phyloP scores from a whole-genome alignment of 2,888 invertebrate genomes.

The Buathra laborator region DNA sequence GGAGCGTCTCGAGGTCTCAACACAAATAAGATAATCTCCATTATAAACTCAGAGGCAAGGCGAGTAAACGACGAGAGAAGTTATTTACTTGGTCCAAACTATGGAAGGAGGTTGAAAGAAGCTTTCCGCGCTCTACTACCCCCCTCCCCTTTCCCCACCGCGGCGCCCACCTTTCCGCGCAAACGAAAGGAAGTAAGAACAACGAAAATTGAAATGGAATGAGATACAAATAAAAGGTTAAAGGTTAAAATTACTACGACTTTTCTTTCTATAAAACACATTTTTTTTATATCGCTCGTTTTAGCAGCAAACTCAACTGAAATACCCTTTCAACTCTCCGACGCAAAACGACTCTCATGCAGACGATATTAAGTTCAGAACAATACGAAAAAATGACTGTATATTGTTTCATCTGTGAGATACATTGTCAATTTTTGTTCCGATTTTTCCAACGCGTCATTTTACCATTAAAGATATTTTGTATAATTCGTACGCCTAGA shows the following conservation, averaged over 20 bases:
- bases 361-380: background rate
- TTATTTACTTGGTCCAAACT: constrained; percentile 81
- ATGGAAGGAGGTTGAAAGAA: constrained; percentile 62
- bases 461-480: background rate
- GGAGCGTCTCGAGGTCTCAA: constrained; percentile 75
- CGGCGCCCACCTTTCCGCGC: constrained; percentile 50
- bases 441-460: background rate
- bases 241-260: constrained; percentile 76
- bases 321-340: background rate
- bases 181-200: constrained; percentile 39
- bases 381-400: background rate
- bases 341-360: background rate
- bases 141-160: constrained; percentile 4
- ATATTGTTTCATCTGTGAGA: background rate
- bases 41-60: constrained; percentile 83
- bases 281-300: background rate
- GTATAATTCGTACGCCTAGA: background rate
- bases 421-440: background rate
- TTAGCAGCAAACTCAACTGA: background rate
- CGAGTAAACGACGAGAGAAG: constrained; percentile 81
- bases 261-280: background rate
- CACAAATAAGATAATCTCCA: constrained; percentile 85
- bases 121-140: constrained; percentile 1
- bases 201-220: constrained; percentile 32
- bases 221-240: constrained; percentile 60